These are phyloP conservation scores for Seira musarum DNA, from an alignment of 2,888 invertebrate species.

Conservation along the genomic window DNA sequence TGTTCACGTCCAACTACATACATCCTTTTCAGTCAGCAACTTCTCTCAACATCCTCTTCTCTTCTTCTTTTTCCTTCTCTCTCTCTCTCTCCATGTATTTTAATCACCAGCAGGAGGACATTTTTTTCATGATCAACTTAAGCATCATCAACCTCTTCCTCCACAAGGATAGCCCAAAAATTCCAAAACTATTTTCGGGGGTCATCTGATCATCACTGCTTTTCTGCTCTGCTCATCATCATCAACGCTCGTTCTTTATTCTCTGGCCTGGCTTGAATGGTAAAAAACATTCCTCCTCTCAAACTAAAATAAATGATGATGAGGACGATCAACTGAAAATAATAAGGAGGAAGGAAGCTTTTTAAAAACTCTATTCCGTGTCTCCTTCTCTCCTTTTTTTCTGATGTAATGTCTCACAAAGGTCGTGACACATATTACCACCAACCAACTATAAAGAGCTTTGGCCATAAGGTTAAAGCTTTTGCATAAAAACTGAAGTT, in stretches of 20 bases:
- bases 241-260: conserved; percentile 18
- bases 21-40: conserved; percentile 14
- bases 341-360: conserved; percentile 3
- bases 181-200: conserved; percentile 21
- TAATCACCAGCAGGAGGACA: conserved; percentile 52
- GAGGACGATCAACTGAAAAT: conserved; percentile 13
- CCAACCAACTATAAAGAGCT: conserved; percentile 23
- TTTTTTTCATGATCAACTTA: not conserved
- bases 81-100: conserved; percentile 17
- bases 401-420: conserved; percentile 46
- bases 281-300: conserved; percentile 18
- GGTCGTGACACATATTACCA: conserved; percentile 66
- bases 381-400: conserved; percentile 25
- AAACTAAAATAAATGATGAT: conserved; percentile 35
- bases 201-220: conserved; percentile 39
- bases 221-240: not conserved
- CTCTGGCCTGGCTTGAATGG: conserved; percentile 12
- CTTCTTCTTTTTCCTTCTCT: no score
- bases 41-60: conserved; percentile 12
- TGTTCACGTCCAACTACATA: not conserved
- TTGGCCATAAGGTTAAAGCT: not conserved
- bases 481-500: no score
- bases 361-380: conserved; percentile 15
- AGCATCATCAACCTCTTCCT: not conserved
- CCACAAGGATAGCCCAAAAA: conserved; percentile 10